Evolutionary conservation across 2,113 vertebrate genomes (phyloP), one percentile per base, ranked within the genome.

Genomic region (Saccopteryx leptura): DNA sequence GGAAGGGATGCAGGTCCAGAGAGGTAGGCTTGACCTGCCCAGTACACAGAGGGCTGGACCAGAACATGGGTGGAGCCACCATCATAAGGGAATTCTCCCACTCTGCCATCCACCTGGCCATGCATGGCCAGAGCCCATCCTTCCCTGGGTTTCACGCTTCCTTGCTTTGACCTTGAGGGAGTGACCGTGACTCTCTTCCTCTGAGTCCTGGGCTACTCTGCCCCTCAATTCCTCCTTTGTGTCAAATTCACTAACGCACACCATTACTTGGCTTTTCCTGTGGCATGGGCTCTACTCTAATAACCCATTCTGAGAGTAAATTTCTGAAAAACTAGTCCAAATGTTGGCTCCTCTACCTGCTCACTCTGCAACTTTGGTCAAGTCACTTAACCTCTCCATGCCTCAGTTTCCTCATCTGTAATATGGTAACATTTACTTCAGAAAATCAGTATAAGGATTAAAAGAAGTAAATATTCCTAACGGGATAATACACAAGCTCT

Each of bases 391-490:
- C 52, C 46, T 80, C 50, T 33, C 21, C 2, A 1, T 72, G 39
- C 17, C 54, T 93, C 50, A 5, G 63, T 61, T 91, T 88, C 50
- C 61, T 85, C 39, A 7, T 72, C 66, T 82, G 26, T 81, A 81
- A 83, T 65, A 21, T 76, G 54, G n/a, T 52, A 89, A 63, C 39
- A 18, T 65, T 58, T 83, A 33, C 56, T 74, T 92, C 52, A 31
- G 74, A 76, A 48, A 61, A 31, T 94, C 80, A 26, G 0, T 52
- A 17, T 82, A 79, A 82, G 9, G 56, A 84, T 71, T 74, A 26
- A 74, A 60, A 60, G 60, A 39, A 79, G 63, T 72, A 88, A 94
- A 92, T 86, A 58, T 79, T 88, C 48, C 74, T 75, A 10, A 65
- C 74, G 9, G 15, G n/a, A 58, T 85, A 68, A 26, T 58, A 58